Evolutionary conservation across 2,888 invertebrate species (phyloP), one percentile per base, ranked within the genome.

Genomic region (Andricus curvator): DNA sequence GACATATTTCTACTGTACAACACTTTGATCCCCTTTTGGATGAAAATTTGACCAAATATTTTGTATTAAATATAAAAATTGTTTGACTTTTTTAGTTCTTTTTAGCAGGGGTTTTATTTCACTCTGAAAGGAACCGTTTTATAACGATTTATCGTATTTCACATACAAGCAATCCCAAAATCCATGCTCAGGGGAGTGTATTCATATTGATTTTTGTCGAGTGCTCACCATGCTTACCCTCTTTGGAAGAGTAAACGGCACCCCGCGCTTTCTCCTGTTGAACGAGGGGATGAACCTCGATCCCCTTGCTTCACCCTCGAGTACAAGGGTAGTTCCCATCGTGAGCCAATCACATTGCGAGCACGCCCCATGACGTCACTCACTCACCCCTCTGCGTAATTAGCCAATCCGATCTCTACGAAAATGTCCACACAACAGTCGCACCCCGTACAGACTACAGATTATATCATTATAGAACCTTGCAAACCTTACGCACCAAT

Each of bases 361-460:
- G 87, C 88, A 89, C 90, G 90, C 91, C 91, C 89, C 85, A 84
- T 89, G 87, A 91, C 88, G 87, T 89, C 89, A 88, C 60, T 41
- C 88, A 88, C 56, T 41, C 83, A 83, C 85, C 87, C 86, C 87
- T 82, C 78, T 67, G 80, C 51, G 79, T 90, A 91, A 91, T 91
- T 91, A 90, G 90, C 91, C 91, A 91, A 91, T 91, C 87, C 88
- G 86, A 85, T 87, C 81, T 85, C 83, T 74, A 74, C 56, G 85
- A 81, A 84, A 83, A 84, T 83, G 84, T 84, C 84, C 81, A 80
- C 80, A 79, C 82, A 81, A 84, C 84, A 83, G 82, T 84, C 84
- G 84, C 82, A 84, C 84, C 84, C 84, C 81, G 78, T 79, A 80
- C 82, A 76, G 62, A 64, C 74, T 44, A 44, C 44, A 44, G 44